Percentiles rank a stretch among this genome's conserved stretches.
phyloP scores from a whole-genome alignment of 1,140 invertebrate genomes.

The Papilio helenus region DNA sequence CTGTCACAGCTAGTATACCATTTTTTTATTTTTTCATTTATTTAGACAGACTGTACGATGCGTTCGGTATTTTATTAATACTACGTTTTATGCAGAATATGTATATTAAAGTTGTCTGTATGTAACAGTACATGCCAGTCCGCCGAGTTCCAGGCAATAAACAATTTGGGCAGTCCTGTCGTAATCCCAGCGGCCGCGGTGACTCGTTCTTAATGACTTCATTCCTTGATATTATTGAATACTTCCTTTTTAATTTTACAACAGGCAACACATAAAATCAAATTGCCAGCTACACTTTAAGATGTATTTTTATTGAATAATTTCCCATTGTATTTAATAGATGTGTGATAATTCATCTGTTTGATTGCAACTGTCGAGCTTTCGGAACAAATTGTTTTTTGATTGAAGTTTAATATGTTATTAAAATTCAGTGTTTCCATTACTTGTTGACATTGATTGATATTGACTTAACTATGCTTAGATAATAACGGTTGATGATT shows the following conservation, averaged over 20 bases:
- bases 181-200: background rate
- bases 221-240: slow-evolving; percentile 30
- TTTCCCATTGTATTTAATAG: slow-evolving; percentile 23
- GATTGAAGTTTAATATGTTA: slow-evolving; percentile 37
- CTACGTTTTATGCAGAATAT: background rate
- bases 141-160: background rate
- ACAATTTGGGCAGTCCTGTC: slow-evolving; percentile 22
- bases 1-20: no score
- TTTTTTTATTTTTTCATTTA: no score
- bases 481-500: background rate
- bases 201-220: slow-evolving; percentile 23
- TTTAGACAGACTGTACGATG: background rate
- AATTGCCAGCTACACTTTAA: background rate
- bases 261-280: slow-evolving; percentile 28
- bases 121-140: background rate
- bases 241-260: slow-evolving; percentile 33
- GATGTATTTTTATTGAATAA: background rate
- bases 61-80: background rate
- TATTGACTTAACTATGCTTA: slow-evolving; percentile 21
- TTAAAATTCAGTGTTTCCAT: slow-evolving; percentile 34
- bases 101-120: no score
- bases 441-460: slow-evolving; percentile 32
- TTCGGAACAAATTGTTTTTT: slow-evolving; percentile 38
- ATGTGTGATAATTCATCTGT: background rate
- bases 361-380: slow-evolving; percentile 25